Percentiles rank a stretch among this genome's conserved stretches.
Evolutionary conservation across 2,797 vertebrate genomes (phyloP).

Genomic region (Rhinophrynus dorsalis): DNA sequence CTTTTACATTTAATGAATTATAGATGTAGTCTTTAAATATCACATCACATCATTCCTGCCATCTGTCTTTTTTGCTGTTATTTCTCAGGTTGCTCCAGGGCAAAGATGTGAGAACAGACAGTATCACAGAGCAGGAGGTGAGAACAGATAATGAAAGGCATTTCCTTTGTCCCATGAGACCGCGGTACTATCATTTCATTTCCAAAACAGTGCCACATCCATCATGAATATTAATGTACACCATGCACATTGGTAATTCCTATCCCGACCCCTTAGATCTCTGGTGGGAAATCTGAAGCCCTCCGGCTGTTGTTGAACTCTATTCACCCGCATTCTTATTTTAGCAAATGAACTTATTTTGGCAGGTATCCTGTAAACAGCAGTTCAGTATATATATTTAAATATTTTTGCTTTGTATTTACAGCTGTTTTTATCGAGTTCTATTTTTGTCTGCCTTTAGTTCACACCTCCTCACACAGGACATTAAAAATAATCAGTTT

Average conservation of each 20-base stretch:
- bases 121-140: not conserved
- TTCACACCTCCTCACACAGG: too few relatives aligned
- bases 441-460: too few relatives aligned
- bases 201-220: not conserved
- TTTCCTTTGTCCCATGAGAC: not conserved
- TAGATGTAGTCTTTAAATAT: not conserved
- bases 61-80: not conserved
- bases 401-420: too few relatives aligned
- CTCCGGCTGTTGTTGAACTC: too few relatives aligned
- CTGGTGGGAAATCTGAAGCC: too few relatives aligned
- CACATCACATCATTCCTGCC: not conserved
- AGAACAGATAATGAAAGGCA: conserved; percentile 2
- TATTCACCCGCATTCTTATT: too few relatives aligned
- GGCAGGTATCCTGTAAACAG: too few relatives aligned
- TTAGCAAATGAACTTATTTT: too few relatives aligned
- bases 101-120: not conserved
- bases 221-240: not conserved
- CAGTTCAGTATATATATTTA: too few relatives aligned
- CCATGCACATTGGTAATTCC: not conserved
- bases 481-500: too few relatives aligned
- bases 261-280: too few relatives aligned
- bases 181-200: not conserved
- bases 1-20: conserved; percentile 2
- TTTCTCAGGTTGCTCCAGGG: conserved; percentile 6
- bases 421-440: too few relatives aligned